Conservation (phyloP, 1,140 invertebrate genomes). For the Vanessa tameamea region DNA sequence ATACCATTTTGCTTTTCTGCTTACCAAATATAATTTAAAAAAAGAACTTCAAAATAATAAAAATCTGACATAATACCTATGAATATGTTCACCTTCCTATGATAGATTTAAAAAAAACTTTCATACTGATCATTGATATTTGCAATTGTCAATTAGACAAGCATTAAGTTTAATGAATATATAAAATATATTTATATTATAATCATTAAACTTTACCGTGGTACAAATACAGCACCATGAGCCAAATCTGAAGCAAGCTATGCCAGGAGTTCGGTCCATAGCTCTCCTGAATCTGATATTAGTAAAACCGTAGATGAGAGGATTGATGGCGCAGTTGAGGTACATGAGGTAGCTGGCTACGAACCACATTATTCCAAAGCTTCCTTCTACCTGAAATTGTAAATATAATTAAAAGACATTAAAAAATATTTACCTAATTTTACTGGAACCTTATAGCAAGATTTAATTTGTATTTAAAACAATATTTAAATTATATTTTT, state of each 20-base stretch:
- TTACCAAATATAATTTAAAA: too few relatives aligned
- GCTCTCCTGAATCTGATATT: conserved; percentile 85
- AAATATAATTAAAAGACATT: conserved; percentile 1
- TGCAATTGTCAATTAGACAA: too few relatives aligned
- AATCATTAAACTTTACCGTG: conserved; percentile 40
- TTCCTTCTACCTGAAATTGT: conserved; percentile 73
- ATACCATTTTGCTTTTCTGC: too few relatives aligned
- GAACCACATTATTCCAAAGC: conserved; percentile 83
- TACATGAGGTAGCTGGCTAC: conserved; percentile 85
- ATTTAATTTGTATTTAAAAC: neutral
- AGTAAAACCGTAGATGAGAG: conserved; percentile 87
- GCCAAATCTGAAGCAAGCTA: conserved; percentile 71
- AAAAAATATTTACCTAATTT: neutral
- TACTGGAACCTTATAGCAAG: too few relatives aligned
- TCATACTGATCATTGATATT: too few relatives aligned
- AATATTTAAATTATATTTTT: too few relatives aligned
- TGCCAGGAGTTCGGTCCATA: conserved; percentile 78
- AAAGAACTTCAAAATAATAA: too few relatives aligned
- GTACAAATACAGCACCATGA: conserved; percentile 66
- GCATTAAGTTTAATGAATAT: neutral
- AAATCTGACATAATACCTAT: too few relatives aligned
- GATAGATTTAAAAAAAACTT: too few relatives aligned
- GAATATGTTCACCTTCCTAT: too few relatives aligned
- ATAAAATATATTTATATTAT: neutral
- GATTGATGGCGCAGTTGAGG: conserved; percentile 87